These are phyloP conservation scores for Crepidodera aurea DNA, from an alignment of 2,888 invertebrate species.

Conservation along the genomic window DNA sequence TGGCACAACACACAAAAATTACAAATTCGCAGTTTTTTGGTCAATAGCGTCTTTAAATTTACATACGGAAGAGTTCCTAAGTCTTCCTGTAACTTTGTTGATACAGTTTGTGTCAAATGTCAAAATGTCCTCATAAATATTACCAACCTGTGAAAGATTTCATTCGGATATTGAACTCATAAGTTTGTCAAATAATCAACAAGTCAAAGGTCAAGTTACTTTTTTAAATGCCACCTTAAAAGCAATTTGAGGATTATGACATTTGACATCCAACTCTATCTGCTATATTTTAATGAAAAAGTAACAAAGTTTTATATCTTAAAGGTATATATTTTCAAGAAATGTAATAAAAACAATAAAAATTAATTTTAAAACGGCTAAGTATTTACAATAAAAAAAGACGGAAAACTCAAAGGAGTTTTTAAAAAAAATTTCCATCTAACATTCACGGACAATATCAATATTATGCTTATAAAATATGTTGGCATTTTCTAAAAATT, in stretches of 20 bases:
- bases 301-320: background rate
- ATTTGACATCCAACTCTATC: background rate
- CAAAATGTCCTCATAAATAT: no score
- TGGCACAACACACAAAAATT: constrained; percentile 23
- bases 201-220: no score
- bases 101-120: no score
- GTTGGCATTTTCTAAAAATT: constrained; percentile 6
- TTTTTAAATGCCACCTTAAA: no score
- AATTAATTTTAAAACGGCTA: background rate
- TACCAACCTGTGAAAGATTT: no score
- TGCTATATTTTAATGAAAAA: background rate
- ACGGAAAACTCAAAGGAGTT: background rate
- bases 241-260: no score
- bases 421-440: background rate
- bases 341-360: background rate
- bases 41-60: background rate
- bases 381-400: constrained; percentile 10
- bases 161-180: no score
- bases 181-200: no score
- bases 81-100: no score
- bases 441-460: constrained; percentile 6
- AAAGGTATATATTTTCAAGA: background rate
- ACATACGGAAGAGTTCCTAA: background rate
- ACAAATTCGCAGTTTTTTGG: constrained; percentile 10
- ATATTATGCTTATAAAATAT: constrained; percentile 19